Evolutionary conservation across 2,797 vertebrate species (phyloP).

Genomic region (Etheostoma nigrum): DNA sequence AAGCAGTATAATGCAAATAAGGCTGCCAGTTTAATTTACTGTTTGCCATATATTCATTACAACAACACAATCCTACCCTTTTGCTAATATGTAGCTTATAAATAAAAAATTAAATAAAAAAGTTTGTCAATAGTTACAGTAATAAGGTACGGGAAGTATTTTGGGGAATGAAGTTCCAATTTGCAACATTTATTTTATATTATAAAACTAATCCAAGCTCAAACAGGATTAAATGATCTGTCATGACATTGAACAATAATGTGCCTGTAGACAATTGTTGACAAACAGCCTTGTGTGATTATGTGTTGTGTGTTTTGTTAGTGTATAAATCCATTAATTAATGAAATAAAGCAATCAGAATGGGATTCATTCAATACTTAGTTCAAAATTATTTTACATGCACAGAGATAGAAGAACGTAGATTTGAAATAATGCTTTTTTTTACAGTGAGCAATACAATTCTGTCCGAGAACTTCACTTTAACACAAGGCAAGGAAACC

Average conservation of each 20-base stretch:
- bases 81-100: conserved; percentile 5
- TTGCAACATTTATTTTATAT: conserved; percentile 3
- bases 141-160: neutral
- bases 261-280: conserved; percentile 1
- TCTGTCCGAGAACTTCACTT: conserved; percentile 2
- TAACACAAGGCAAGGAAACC: neutral
- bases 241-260: neutral
- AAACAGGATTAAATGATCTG: conserved; percentile 3
- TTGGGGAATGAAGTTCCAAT: conserved; percentile 1
- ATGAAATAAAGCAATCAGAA: conserved; percentile 1
- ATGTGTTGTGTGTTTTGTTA: neutral
- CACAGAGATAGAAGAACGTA: neutral
- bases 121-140: neutral
- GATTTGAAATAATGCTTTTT: too few species aligned
- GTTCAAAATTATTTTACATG: neutral
- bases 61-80: conserved; percentile 9
- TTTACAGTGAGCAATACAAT: neutral
- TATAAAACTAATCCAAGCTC: conserved; percentile 12
- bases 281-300: conserved; percentile 7
- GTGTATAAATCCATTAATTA: conserved; percentile 12
- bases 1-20: conserved; percentile 1
- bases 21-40: conserved; percentile 1
- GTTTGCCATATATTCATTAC: conserved; percentile 27
- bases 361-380: neutral
- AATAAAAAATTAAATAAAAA: conserved; percentile 21